Base-by-base conservation (phyloP, 2,797 vertebrate genomes). In the Cephalopachus bancanus region DNA sequence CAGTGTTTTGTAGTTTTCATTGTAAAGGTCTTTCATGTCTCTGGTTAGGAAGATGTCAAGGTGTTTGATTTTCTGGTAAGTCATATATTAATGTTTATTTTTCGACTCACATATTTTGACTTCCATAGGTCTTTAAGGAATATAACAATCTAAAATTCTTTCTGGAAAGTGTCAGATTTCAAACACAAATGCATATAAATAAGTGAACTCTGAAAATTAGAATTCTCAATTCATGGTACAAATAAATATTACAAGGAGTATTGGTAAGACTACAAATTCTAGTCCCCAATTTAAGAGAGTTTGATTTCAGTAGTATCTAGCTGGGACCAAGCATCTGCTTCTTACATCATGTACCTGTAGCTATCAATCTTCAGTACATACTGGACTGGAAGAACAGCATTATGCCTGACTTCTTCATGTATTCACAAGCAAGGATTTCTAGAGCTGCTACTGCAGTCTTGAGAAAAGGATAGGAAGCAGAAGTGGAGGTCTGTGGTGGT, bases 401-500 rank as follows among this genome's bases (percentile, higher is more conserved):
- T 83, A 86, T 90, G 22, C 4, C 4, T 30, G 37, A 0, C 28
- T 53, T 87, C 26, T 85, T 85, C 26, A 16, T 71, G 71, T 64
- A 17, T n/a, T 87, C 69, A 59, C n/a, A 51, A 28, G 26, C 53
- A 72, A 11, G 12, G 4, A 60, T 74, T 75, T 62, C 37, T 74
- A 49, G 2, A 16, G 51, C 11, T 59, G 44, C 64, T 24, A 11
- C 10, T 24, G 14, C 26, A 4, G 24, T 62, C 30, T 24, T 57
- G 5, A 5, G 17, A 67, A 14, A 17, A 10, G 20, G 26, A 24
- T 33, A 55, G 37, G n/a, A 80, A 30, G 12, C 12, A 26, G 17
- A 71, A 33, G 6, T 98, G 97, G 98, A 99, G 89, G 99, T 99
- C 96, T 99, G 99, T 4, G 99, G 99, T 95, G 98, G 99, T 2